Evolutionary conservation across 2,797 vertebrate species (phyloP).

Genomic region (Vespertilio murinus): DNA sequence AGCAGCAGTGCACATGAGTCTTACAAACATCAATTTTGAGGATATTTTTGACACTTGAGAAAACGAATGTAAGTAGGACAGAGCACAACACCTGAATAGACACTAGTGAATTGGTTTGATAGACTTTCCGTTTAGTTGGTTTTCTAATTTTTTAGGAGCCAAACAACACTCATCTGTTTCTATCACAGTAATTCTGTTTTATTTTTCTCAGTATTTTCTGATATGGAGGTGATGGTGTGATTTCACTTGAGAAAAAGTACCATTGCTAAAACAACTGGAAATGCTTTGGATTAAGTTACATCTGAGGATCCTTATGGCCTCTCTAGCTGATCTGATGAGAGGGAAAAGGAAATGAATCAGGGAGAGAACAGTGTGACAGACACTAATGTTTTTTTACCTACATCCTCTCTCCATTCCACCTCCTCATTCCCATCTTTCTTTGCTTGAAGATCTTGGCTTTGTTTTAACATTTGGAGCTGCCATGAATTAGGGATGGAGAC

Average conservation of each 20-base stretch:
- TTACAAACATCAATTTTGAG: conserved; percentile 13
- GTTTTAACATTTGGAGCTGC: background rate
- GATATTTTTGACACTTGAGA: conserved; percentile 9
- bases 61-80: background rate
- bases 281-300: background rate
- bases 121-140: background rate
- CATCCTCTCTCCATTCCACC: background rate
- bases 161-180: background rate
- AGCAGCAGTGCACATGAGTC: background rate
- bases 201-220: background rate
- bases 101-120: background rate
- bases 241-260: background rate
- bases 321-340: background rate
- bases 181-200: background rate
- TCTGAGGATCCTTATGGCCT: background rate
- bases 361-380: background rate
- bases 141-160: background rate
- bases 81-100: background rate
- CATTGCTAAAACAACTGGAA: background rate
- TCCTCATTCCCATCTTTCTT: background rate
- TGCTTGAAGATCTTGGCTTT: background rate
- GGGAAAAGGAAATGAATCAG: background rate
- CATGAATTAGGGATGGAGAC: background rate
- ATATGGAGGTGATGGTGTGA: background rate
- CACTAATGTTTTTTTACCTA: background rate